phyloP scores from a whole-genome alignment of 2,888 invertebrate species.

The Ethmia dodecea region DNA sequence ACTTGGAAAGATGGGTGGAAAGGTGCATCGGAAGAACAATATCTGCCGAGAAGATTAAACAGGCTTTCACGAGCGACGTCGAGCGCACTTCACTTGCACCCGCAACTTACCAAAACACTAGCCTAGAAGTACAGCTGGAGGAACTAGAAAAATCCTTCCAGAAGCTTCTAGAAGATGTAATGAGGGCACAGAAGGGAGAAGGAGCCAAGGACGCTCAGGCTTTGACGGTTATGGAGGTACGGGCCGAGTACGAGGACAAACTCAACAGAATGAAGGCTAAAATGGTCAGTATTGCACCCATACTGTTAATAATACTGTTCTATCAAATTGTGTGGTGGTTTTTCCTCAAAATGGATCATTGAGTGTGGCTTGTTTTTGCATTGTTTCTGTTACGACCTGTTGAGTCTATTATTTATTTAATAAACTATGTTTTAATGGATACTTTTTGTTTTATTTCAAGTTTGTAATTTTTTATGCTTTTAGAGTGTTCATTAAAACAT shows the following conservation, averaged over 20 bases:
- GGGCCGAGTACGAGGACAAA: constrained; percentile 84
- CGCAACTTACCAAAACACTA: constrained; percentile 48
- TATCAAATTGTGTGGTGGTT: constrained; percentile 74
- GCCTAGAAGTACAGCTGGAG: constrained; percentile 56
- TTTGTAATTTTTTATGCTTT: constrained; percentile 22
- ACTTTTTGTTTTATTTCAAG: constrained; percentile 59
- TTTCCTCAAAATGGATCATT: constrained; percentile 58
- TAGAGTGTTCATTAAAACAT: constrained; percentile 7
- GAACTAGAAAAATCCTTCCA: constrained; percentile 62
- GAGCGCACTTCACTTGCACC: constrained; percentile 40
- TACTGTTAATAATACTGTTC: constrained; percentile 63
- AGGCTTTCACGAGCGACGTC: constrained; percentile 48
- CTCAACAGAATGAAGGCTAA: constrained; percentile 87
- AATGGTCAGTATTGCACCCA: constrained; percentile 83
- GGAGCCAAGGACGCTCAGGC: constrained; percentile 42
- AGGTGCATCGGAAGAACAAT: constrained; percentile 45
- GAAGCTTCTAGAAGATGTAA: constrained; percentile 52
- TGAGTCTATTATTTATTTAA: constrained; percentile 35
- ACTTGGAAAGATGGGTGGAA: constrained; percentile 62
- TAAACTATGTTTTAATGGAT: constrained; percentile 55
- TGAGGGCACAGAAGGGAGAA: constrained; percentile 41
- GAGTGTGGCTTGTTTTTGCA: constrained; percentile 32
- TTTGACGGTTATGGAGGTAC: constrained; percentile 70
- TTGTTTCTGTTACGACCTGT: constrained; percentile 36
- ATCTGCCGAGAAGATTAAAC: constrained; percentile 58